Conservation (phyloP, 2,888 invertebrate species). For the Melangyna quadrimaculata region DNA sequence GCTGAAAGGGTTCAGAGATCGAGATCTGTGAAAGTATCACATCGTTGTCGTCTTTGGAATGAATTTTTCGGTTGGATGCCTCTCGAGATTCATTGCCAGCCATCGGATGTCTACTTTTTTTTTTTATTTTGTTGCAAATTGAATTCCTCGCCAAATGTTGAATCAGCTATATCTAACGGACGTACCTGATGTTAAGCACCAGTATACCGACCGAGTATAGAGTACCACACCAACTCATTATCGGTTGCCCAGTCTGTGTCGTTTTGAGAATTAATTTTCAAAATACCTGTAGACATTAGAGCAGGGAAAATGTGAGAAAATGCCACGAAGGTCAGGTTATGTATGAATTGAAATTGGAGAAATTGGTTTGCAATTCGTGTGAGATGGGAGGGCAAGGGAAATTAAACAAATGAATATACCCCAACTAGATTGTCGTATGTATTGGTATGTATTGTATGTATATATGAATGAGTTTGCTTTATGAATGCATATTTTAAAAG, state of each 20-base stretch:
- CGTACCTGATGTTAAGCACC: background rate
- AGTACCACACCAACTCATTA: constrained; percentile 26
- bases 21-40: constrained; percentile 72
- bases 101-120: constrained; percentile 58
- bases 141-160: constrained; percentile 46
- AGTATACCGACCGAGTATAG: background rate
- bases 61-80: constrained; percentile 66
- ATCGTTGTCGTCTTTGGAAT: constrained; percentile 64
- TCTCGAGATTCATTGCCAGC: constrained; percentile 30
- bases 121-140: constrained; percentile 43
- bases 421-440: background rate
- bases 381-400: constrained; percentile 30
- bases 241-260: constrained; percentile 28
- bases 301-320: constrained; percentile 65
- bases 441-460: background rate
- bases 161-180: background rate
- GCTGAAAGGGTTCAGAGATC: constrained; percentile 69
- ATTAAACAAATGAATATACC: constrained; percentile 16
- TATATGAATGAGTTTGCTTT: background rate
- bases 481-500: background rate
- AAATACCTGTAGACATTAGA: constrained; percentile 43
- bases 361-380: constrained; percentile 58
- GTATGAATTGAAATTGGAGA: constrained; percentile 66
- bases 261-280: constrained; percentile 67
- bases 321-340: constrained; percentile 63